A percentile compares a stretch with the other conserved stretches of the same genome.
Conservation (phyloP, 1,140 invertebrate species). For the Drosophila lacteicornis region DNA sequence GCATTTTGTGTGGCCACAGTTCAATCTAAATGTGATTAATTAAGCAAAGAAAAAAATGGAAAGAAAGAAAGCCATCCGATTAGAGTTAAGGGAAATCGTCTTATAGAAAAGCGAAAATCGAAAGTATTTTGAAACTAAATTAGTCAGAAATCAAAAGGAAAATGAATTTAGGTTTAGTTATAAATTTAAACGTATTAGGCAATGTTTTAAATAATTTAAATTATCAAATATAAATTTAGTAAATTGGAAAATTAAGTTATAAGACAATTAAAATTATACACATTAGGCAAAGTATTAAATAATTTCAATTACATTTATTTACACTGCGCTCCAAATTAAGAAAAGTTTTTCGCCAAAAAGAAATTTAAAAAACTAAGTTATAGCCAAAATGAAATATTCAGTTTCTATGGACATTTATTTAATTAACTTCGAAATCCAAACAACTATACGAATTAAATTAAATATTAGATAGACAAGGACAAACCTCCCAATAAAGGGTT, state of each 20-base stretch:
- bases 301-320: not conserved
- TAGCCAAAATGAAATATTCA: too few relatives aligned
- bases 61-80: not conserved
- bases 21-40: constrained; percentile 22
- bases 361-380: too few relatives aligned
- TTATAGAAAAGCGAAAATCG: not conserved
- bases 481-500: too few relatives aligned
- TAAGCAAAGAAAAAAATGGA: not conserved
- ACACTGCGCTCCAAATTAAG: too few relatives aligned
- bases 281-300: not conserved
- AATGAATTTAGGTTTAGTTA: not conserved
- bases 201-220: not conserved
- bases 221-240: not conserved
- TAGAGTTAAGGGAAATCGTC: not conserved
- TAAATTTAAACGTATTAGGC: not conserved
- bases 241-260: too few relatives aligned
- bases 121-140: not conserved
- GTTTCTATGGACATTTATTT: too few relatives aligned
- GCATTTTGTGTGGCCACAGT: constrained; percentile 17
- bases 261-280: too few relatives aligned
- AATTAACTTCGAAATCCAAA: too few relatives aligned
- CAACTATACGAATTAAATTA: too few relatives aligned
- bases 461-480: too few relatives aligned
- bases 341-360: too few relatives aligned
- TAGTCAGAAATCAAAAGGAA: not conserved